Evolutionary conservation across 2,888 invertebrate species (phyloP), one percentile per base, ranked within the genome.

Genomic region (Drosophila pseudotakahashii): DNA sequence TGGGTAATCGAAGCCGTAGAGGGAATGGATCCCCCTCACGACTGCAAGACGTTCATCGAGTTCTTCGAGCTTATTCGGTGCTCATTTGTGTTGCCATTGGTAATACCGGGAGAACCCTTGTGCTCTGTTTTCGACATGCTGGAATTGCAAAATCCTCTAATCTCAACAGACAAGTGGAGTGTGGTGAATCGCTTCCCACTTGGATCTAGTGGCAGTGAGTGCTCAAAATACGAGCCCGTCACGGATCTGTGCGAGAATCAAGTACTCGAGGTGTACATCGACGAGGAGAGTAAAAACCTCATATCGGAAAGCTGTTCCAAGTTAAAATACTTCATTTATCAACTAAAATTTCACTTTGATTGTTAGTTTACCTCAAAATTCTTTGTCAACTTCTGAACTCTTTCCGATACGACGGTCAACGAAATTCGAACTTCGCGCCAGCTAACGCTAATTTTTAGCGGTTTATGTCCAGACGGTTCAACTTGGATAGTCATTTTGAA

Each of bases 321-420:
- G n/a, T 30, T 81, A 0, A 75, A 73, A 10, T 81, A 79, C 48
- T 79, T 70, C 7, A 76, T 78, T 50, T 79, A 79, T 81, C 23
- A 23, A 23, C 3, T 23, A 4, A 23, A 23, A 23, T 23, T 23
- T 23, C 23, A 23, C 3, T 23, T 26, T 26, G 26, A 26, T 26
- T 5, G 26, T 26, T 26, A 26, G 26, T 6, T 26, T 26, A 26
- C 6, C 26, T 5, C 26, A 6, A 26, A 26, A 26, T 26, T 26
- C 23, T 26, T 6, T 26, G 26, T 26, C 6, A 26, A 26, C 6
- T 26, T 26, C 26, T 26, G 26, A 26, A 6, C 5, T 26, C 6
- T 26, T 26, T 26, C 26, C 26, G 26, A 26, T 26, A 26, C 26
- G 26, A 6, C 26, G 0, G 5, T 26, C 26, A 26, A 26, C 26